Percentiles rank a stretch among this genome's conserved stretches.
phyloP scores from a whole-genome alignment of 2,113 vertebrate genomes.

The Cavia aperea region DNA sequence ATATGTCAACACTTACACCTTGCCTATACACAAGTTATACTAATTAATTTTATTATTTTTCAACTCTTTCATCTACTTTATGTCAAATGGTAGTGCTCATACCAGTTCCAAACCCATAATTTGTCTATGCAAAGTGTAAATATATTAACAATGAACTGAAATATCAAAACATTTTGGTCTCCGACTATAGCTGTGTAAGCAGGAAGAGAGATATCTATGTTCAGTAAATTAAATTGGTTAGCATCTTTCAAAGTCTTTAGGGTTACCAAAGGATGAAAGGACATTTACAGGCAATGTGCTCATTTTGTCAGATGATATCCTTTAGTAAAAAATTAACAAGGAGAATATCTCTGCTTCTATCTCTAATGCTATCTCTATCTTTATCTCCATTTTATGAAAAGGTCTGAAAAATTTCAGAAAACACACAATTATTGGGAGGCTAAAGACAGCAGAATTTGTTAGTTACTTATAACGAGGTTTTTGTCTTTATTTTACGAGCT shows the following conservation, averaged over 20 bases:
- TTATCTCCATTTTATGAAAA: not conserved
- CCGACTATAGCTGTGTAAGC: not conserved
- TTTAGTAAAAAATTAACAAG: not conserved
- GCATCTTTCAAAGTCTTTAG: not conserved
- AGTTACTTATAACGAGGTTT: not conserved
- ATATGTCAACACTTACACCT: not conserved
- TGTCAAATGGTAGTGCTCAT: not conserved
- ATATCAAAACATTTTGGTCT: not conserved
- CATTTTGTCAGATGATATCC: not conserved
- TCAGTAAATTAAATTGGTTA: not conserved
- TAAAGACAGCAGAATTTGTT: not conserved
- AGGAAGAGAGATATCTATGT: not conserved
- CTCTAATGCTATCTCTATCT: too few species aligned
- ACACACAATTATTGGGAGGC: not conserved
- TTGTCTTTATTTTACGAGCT: not conserved
- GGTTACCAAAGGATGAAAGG: not conserved
- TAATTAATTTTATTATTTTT: not conserved
- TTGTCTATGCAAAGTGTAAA: not conserved
- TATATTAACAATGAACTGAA: not conserved
- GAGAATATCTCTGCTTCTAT: not conserved
- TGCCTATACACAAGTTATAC: not conserved
- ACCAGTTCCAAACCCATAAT: not conserved
- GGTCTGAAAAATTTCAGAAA: not conserved
- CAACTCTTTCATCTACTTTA: not conserved
- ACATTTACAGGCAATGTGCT: not conserved